These are phyloP conservation scores for Glandiceps talaboti DNA, from an alignment of 53 echinoderm and acorn worm species.

Conservation along the genomic window DNA sequence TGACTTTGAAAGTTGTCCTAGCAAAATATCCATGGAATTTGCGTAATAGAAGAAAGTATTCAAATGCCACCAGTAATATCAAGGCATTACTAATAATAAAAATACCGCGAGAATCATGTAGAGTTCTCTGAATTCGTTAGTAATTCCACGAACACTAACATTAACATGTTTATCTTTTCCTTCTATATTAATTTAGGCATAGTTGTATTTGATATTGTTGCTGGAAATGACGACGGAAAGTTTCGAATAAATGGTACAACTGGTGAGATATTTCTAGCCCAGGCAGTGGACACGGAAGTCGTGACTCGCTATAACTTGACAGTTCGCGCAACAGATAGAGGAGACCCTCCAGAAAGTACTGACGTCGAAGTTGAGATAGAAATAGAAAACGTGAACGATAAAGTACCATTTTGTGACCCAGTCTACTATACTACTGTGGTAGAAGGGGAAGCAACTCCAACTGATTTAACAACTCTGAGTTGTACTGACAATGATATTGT, in stretches of 20 bases:
- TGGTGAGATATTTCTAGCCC: background rate
- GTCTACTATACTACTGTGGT: background rate
- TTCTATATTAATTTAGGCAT: too few relatives aligned
- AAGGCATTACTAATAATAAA: too few relatives aligned
- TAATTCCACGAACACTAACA: too few relatives aligned
- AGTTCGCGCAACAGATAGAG: background rate
- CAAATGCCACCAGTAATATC: too few relatives aligned
- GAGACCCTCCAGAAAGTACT: background rate
- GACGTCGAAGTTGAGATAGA: background rate
- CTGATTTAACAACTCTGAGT: background rate
- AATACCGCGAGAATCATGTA: too few relatives aligned
- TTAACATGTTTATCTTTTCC: too few relatives aligned
- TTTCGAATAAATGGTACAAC: background rate
- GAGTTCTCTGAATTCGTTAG: too few relatives aligned
- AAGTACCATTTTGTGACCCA: background rate
- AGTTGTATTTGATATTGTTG: background rate
- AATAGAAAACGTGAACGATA: background rate
- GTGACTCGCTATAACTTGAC: background rate
- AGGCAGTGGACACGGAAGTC: background rate
- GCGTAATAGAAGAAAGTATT: too few relatives aligned
- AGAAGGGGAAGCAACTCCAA: background rate
- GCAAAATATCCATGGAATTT: too few relatives aligned
- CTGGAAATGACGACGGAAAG: background rate
- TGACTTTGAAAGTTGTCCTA: too few relatives aligned
- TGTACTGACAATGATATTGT: background rate